Percentiles rank a stretch among this genome's conserved stretches.
phyloP scores from a whole-genome alignment of 1,140 invertebrate genomes.

The Scaptomyza pallida region DNA sequence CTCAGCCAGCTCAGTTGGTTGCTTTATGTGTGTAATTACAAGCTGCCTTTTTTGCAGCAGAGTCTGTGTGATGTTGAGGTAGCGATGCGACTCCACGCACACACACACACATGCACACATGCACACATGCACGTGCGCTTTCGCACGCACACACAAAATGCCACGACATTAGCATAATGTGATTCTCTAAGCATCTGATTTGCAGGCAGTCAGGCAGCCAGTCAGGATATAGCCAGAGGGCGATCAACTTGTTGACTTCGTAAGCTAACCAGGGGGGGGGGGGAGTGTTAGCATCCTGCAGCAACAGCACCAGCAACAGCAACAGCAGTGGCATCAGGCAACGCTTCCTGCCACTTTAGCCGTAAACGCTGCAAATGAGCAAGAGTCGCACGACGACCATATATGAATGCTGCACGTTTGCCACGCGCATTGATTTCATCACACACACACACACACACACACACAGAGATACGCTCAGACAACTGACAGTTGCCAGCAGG shows the following conservation, averaged over 20 bases:
- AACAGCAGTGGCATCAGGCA: conserved; percentile 10
- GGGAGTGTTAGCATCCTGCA: background rate
- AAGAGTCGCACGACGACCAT: conserved; percentile 51
- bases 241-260: conserved; percentile 50
- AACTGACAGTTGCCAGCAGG: background rate
- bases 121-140: background rate
- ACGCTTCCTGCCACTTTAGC: conserved; percentile 69
- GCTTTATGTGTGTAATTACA: conserved; percentile 72
- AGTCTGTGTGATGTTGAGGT: conserved; percentile 4
- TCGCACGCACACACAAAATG: conserved; percentile 56
- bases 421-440: conserved; percentile 38
- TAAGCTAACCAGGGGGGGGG: background rate
- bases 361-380: conserved; percentile 76
- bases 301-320: conserved; percentile 5
- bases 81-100: background rate
- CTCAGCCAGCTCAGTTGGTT: conserved; percentile 55
- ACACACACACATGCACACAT: conserved; percentile 7
- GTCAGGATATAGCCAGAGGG: conserved; percentile 8
- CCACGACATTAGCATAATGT: conserved; percentile 75
- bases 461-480: conserved; percentile 4
- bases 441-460: conserved; percentile 8
- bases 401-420: conserved; percentile 11
- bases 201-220: conserved; percentile 30
- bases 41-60: conserved; percentile 23
- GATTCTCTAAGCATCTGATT: conserved; percentile 73